Evolutionary conservation across 2,797 vertebrate genomes (phyloP).

Genomic region (Novumbra hubbsi): DNA sequence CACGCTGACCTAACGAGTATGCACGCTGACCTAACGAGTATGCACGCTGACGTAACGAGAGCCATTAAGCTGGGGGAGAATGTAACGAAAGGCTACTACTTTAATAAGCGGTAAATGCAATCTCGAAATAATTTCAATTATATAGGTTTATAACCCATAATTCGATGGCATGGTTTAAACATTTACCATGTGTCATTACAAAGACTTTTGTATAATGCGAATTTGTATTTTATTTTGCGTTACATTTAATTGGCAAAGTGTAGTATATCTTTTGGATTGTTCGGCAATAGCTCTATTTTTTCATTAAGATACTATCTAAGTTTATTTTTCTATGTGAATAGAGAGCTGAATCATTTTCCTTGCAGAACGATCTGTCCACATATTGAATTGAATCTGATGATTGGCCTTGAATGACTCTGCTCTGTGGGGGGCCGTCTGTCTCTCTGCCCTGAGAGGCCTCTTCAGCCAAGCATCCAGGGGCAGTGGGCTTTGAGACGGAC

Average conservation of each 20-base stretch:
- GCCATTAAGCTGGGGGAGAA: background rate
- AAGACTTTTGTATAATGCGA: background rate
- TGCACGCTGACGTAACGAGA: background rate
- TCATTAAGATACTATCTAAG: slow-evolving; percentile 2
- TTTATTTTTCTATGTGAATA: slow-evolving; percentile 12
- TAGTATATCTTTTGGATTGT: too few species aligned
- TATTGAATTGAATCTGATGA: slow-evolving; percentile 56
- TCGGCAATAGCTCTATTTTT: too few species aligned
- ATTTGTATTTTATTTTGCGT: background rate
- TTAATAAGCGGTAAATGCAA: background rate
- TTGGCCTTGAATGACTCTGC: slow-evolving; percentile 52
- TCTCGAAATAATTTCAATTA: background rate
- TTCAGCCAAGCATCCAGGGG: slow-evolving; percentile 29
- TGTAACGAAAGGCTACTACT: background rate
- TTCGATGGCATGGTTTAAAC: background rate
- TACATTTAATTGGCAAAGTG: too few species aligned
- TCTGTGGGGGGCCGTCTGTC: slow-evolving; percentile 23
- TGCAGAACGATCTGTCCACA: slow-evolving; percentile 37
- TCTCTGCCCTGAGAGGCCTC: slow-evolving; percentile 28
- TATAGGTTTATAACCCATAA: background rate
- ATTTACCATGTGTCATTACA: background rate
- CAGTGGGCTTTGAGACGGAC: slow-evolving; percentile 28
- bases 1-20: background rate
- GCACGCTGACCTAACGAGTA: background rate
- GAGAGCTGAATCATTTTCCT: slow-evolving; percentile 47